Percentiles rank a stretch among this genome's conserved stretches.
phyloP scores from a whole-genome alignment of 2,888 invertebrate species.

The Rhyacophila evoluta region DNA sequence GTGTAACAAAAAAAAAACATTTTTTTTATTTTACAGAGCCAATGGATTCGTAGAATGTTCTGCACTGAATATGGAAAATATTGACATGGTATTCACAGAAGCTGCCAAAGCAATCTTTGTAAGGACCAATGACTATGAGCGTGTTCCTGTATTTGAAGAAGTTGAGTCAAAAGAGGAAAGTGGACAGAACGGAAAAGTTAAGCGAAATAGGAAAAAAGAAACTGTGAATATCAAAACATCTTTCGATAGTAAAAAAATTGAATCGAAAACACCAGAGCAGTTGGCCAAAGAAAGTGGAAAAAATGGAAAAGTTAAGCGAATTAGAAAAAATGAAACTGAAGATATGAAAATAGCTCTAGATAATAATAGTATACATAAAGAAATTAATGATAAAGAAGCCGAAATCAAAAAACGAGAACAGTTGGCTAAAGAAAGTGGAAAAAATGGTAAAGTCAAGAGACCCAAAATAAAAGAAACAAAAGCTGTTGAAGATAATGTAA shows the following conservation, averaged over 20 bases:
- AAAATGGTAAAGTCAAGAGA: too few species aligned
- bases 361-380: too few species aligned
- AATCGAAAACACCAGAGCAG: not conserved
- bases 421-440: too few species aligned
- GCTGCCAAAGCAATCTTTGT: not conserved
- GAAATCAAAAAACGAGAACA: too few species aligned
- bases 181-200: not conserved
- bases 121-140: not conserved
- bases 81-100: not conserved
- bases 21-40: constrained; percentile 9
- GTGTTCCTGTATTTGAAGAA: not conserved
- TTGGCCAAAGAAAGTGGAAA: not conserved
- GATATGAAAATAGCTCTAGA: too few species aligned
- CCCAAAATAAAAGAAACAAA: too few species aligned
- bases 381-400: too few species aligned
- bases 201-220: not conserved
- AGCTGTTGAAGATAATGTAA: too few species aligned
- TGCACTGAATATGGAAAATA: not conserved
- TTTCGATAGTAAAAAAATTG: not conserved
- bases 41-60: not conserved
- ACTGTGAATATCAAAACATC: not conserved
- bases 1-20: too few species aligned
- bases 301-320: not conserved
- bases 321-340: too few species aligned
- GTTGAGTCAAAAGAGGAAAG: not conserved